Conservation (phyloP, 2,888 invertebrate species). For the Nymphalis c-album region DNA sequence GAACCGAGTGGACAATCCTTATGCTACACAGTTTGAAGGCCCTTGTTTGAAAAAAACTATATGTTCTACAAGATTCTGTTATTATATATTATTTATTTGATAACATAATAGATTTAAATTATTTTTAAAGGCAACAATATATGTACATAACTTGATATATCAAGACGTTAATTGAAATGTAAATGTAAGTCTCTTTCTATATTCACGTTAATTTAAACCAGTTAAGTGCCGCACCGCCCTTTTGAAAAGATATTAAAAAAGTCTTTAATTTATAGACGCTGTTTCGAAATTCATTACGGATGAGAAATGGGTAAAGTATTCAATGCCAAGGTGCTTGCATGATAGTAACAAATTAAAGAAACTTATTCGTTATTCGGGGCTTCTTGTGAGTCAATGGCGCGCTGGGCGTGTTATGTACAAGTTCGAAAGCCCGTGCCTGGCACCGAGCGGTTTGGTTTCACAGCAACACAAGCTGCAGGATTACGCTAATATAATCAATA, state of each 20-base stretch:
- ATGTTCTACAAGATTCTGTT: too few relatives aligned
- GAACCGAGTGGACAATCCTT: too few relatives aligned
- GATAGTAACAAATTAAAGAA: slow-evolving; percentile 72
- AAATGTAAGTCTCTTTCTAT: too few relatives aligned
- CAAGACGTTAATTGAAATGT: too few relatives aligned
- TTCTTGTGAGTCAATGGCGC: slow-evolving; percentile 69
- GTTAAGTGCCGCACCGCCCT: too few relatives aligned
- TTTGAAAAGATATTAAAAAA: not conserved
- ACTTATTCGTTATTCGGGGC: slow-evolving; percentile 65
- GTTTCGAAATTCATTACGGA: slow-evolving; percentile 42
- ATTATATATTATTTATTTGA: too few relatives aligned
- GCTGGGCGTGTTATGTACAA: slow-evolving; percentile 65
- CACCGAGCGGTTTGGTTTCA: slow-evolving; percentile 52
- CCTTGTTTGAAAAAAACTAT: too few relatives aligned
- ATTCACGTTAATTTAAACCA: too few relatives aligned
- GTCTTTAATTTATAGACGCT: slow-evolving; percentile 24
- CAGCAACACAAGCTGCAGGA: slow-evolving; percentile 56
- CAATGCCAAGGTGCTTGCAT: slow-evolving; percentile 74
- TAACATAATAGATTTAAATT: too few relatives aligned
- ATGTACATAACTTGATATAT: too few relatives aligned
- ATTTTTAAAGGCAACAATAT: too few relatives aligned
- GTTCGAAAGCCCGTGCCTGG: slow-evolving; percentile 64
- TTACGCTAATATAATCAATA: slow-evolving; percentile 76
- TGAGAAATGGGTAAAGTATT: slow-evolving; percentile 54
- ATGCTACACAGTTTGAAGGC: too few relatives aligned